Base-by-base conservation (phyloP, 2,888 invertebrate genomes). In the Aphidoletes aphidimyza region DNA sequence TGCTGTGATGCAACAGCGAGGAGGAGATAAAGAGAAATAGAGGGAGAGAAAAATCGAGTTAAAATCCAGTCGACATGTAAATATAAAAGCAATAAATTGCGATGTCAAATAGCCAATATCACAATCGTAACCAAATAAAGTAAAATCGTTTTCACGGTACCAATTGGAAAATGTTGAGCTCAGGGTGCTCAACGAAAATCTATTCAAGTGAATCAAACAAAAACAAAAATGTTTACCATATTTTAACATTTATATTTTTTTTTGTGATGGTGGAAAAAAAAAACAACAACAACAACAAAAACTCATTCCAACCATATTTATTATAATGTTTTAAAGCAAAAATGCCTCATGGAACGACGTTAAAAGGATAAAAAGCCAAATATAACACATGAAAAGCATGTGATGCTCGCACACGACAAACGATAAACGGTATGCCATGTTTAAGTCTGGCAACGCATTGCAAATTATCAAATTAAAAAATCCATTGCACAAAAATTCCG, bases 391-490 rank as follows among this genome's bases (percentile, higher is more conserved):
- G n/a, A 81, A 36, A 8, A 81, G 37, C 11, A 37, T 6, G 1
- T 81, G 39, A 37, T 37, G 37, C 81, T n/a, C 37, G 81, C 37
- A 37, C 37, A 81, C 19, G 81, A 37, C 81, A 81, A 81, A 81
- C 8, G 17, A 78, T 17, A 47, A 17, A 14, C 37, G 37, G 5
- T 36, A 1, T 1, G 37, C 37, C n/a, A n/a, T n/a, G 37, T 37
- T n/a, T 19, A n/a, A 81, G 81, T 11, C n/a, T n/a, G 37, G n/a
- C n/a, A n/a, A n/a, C n/a, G n/a, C n/a, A 81, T 37, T 81, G 81
- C 81, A 81, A 81, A 81, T 81, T 81, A 81, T 81, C 37, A 22
- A 81, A 81, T 81, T 37, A 81, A n/a, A n/a, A n/a, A 81, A 81
- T 81, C 81, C 81, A 81, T 37, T n/a, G 22, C 22, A n/a, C n/a